A percentile compares a stretch with the other conserved stretches of the same genome.
These are phyloP conservation scores for Turritopsis rubra DNA, from an alignment of 30 jellyfish, hydroid and myxozoan species.

Conservation along the genomic window DNA sequence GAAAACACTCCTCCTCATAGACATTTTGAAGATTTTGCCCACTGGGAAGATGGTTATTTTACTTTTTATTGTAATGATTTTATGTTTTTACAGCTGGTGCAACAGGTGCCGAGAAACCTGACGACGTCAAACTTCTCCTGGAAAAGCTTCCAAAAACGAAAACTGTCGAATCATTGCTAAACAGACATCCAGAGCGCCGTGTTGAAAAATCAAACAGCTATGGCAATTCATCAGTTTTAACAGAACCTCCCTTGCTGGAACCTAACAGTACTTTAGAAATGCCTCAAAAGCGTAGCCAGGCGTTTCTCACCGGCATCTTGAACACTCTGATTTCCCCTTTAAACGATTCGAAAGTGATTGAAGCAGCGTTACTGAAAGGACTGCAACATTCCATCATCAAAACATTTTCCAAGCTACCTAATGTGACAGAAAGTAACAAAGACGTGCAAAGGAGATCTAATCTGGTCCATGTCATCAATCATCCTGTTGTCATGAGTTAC, in stretches of 20 bases:
- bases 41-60: too few relatives aligned
- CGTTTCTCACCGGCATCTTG: background rate
- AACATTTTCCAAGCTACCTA: background rate
- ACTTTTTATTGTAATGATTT: background rate
- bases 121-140: background rate
- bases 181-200: slow-evolving; percentile 1
- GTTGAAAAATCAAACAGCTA: slow-evolving; percentile 5
- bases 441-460: slow-evolving; percentile 1
- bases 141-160: slow-evolving; percentile 2
- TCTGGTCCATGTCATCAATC: background rate
- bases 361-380: background rate
- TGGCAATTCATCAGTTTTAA: background rate
- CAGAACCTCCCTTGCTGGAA: background rate
- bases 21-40: background rate
- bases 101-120: background rate
- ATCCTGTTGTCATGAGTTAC: background rate
- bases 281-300: background rate
- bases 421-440: background rate
- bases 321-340: background rate
- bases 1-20: background rate
- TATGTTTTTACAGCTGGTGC: background rate
- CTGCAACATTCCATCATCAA: background rate
- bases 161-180: background rate
- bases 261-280: slow-evolving; percentile 2
- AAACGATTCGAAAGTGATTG: background rate